Percentiles rank a stretch among this genome's conserved stretches.
phyloP scores from a whole-genome alignment of 2,797 vertebrate genomes.

The Helostoma temminkii region DNA sequence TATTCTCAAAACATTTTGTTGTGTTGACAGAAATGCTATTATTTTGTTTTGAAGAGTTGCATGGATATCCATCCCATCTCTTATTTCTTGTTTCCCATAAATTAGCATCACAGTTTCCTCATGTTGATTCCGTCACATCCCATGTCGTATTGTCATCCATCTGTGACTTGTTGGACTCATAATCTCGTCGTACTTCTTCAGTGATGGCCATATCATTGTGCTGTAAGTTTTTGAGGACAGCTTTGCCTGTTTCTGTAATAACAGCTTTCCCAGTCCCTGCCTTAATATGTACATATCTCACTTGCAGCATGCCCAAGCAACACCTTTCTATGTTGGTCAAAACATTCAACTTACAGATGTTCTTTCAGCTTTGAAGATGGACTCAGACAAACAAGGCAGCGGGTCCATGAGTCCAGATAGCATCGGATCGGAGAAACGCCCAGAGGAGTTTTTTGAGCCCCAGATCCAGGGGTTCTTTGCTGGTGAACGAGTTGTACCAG shows the following conservation, averaged over 20 bases:
- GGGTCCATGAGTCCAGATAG: conserved; percentile 87
- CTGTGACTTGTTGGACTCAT: conserved; percentile 82
- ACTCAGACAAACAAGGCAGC: conserved; percentile 87
- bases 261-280: conserved; percentile 69
- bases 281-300: conserved; percentile 51
- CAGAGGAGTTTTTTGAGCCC: conserved; percentile 87
- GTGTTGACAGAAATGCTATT: conserved; percentile 69
- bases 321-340: conserved; percentile 68
- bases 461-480: conserved; percentile 87
- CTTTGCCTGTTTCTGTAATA: conserved; percentile 81
- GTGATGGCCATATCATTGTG: conserved; percentile 79
- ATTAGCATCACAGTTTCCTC: conserved; percentile 77
- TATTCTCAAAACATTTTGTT: conserved; percentile 13
- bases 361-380: conserved; percentile 99
- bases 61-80: conserved; percentile 76
- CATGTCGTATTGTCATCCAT: conserved; percentile 80
- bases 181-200: conserved; percentile 76
- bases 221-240: conserved; percentile 81
- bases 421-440: conserved; percentile 85
- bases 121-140: conserved; percentile 79
- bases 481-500: conserved; percentile 83
- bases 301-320: conserved; percentile 70
- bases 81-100: conserved; percentile 78
- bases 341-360: conserved; percentile 95
- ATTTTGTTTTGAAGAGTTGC: conserved; percentile 56